Percentiles rank a stretch among this genome's conserved stretches.
Conservation (phyloP, 2,888 invertebrate genomes). For the Dolichopus griseipennis region DNA sequence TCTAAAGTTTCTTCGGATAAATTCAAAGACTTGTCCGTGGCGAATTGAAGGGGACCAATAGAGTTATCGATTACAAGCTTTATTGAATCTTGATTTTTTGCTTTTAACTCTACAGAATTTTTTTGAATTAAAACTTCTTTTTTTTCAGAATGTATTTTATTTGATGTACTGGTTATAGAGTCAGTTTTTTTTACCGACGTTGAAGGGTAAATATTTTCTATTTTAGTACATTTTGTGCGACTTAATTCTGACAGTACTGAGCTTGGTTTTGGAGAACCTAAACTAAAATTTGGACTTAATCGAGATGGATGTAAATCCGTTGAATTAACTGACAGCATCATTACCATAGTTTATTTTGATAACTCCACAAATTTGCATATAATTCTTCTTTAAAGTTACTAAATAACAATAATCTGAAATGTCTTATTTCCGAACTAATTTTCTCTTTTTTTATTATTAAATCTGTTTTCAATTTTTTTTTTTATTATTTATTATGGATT, state of each 20-base stretch:
- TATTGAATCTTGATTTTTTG: conserved; percentile 9
- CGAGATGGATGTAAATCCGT: conserved; percentile 33
- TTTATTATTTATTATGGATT: no score
- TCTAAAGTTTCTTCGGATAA: conserved; percentile 38
- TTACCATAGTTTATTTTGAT: conserved; percentile 35
- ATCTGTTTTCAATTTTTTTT: no score
- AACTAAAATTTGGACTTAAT: conserved; percentile 41
- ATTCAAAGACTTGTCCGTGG: conserved; percentile 28
- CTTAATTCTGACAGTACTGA: conserved; percentile 28
- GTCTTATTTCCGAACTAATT: no score
- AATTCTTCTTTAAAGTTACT: neutral
- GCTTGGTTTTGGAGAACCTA: conserved; percentile 41
- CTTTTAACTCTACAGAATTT: conserved; percentile 3
- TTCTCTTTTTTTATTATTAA: no score
- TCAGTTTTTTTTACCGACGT: conserved; percentile 23
- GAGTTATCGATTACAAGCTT: conserved; percentile 8
- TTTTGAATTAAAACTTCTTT: conserved; percentile 12
- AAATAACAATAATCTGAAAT: no score
- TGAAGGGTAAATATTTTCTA: neutral
- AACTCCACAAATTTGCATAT: conserved; percentile 13
- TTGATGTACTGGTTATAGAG: conserved; percentile 20
- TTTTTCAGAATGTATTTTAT: conserved; percentile 14
- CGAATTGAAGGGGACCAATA: neutral
- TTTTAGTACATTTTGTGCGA: neutral
- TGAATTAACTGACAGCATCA: conserved; percentile 40